Conservation (phyloP, 1,140 invertebrate species). For the Lordiphosa collinella region DNA sequence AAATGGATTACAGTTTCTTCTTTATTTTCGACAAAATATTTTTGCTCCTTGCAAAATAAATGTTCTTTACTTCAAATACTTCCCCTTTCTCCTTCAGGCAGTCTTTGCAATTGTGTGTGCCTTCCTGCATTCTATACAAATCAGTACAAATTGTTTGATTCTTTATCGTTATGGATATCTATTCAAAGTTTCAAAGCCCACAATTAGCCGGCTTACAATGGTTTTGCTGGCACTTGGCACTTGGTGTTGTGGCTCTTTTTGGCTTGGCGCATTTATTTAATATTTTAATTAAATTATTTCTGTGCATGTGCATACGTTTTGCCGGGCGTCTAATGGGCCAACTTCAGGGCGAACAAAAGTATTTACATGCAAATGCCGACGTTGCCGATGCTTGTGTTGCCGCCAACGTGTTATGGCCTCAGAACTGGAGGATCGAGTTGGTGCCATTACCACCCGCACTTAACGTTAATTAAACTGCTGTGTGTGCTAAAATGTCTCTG, state of each 20-base stretch:
- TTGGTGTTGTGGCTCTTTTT: conserved; percentile 19
- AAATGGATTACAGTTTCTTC: no score
- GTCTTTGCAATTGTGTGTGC: no score
- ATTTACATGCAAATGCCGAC: conserved; percentile 67
- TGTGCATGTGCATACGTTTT: conserved; percentile 55
- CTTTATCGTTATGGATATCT: no score
- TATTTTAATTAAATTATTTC: conserved; percentile 78
- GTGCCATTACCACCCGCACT: conserved; percentile 73
- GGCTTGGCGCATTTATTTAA: conserved; percentile 67
- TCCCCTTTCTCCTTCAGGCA: no score
- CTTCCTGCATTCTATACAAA: no score
- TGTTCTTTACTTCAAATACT: no score
- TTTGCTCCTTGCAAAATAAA: no score
- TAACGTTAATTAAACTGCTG: conserved; percentile 77
- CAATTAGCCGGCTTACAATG: no score
- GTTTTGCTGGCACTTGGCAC: conserved; percentile 20
- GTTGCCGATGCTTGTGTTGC: not conserved
- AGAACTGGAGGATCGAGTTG: conserved; percentile 22
- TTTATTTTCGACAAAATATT: no score
- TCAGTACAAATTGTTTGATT: no score
- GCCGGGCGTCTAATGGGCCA: conserved; percentile 62
- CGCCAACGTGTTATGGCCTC: conserved; percentile 54
- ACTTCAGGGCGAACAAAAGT: conserved; percentile 60
- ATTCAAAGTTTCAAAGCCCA: no score
- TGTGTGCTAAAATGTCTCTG: conserved; percentile 74